phyloP scores from a whole-genome alignment of 2,113 vertebrate species.

The Amphiprion percula region DNA sequence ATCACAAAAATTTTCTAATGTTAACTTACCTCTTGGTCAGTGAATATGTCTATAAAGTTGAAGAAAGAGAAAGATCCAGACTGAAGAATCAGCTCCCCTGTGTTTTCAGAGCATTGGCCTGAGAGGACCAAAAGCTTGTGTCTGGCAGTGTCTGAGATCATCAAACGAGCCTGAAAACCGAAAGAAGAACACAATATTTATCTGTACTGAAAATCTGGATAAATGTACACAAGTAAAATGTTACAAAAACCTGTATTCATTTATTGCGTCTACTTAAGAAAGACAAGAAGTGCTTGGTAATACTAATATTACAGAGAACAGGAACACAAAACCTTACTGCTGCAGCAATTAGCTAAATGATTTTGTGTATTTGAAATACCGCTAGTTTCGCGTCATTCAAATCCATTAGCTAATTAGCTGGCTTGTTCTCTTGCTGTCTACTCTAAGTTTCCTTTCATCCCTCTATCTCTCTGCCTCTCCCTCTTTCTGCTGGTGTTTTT shows the following conservation, averaged over 20 bases:
- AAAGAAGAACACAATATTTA: neutral
- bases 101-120: conserved; percentile 95
- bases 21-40: conserved; percentile 94
- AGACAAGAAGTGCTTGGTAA: neutral
- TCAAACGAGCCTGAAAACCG: conserved; percentile 90
- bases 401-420: conserved; percentile 73
- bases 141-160: conserved; percentile 95
- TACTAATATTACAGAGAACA: neutral
- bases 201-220: too few species aligned
- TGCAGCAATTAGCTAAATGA: conserved; percentile 31
- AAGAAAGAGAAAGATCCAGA: conserved; percentile 96
- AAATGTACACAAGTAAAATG: too few species aligned
- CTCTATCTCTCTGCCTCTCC: neutral
- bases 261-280: neutral
- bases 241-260: neutral
- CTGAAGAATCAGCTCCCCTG: conserved; percentile 96
- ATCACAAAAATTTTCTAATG: neutral
- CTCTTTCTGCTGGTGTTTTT: conserved; percentile 18
- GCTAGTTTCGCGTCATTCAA: conserved; percentile 55
- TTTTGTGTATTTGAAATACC: conserved; percentile 51
- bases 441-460: conserved; percentile 21
- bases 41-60: conserved; percentile 98
- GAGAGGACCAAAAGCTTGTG: conserved; percentile 96
- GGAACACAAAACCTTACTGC: neutral
- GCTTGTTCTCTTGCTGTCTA: conserved; percentile 12